These are phyloP conservation scores for Troides helena DNA, from an alignment of 2,888 invertebrate genomes.

Conservation along the genomic window DNA sequence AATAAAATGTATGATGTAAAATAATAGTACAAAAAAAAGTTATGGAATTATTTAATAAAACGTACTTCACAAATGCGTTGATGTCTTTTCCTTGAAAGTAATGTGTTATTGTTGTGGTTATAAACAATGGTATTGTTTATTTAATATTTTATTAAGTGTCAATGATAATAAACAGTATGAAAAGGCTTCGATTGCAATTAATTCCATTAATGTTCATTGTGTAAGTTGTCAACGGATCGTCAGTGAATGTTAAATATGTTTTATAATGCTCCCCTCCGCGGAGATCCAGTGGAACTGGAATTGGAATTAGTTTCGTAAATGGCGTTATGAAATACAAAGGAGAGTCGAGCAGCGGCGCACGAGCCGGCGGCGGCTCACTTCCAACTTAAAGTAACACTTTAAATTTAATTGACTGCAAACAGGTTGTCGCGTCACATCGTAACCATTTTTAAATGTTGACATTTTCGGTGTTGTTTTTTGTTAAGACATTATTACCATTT, in stretches of 20 bases:
- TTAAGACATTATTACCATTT: constrained; percentile 8
- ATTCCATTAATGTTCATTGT: constrained; percentile 7
- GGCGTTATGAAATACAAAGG: constrained; percentile 33
- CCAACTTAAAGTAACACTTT: constrained; percentile 29
- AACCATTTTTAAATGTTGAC: constrained; percentile 23
- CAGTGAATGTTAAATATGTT: constrained; percentile 17
- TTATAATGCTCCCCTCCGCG: constrained; percentile 23
- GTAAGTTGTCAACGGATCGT: constrained; percentile 19
- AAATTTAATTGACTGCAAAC: constrained; percentile 35
- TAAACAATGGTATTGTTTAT: not conserved
- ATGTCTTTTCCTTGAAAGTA: constrained; percentile 60
- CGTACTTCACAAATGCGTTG: constrained; percentile 47
- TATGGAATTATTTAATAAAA: too few species aligned
- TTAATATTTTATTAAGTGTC: not conserved
- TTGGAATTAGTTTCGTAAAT: constrained; percentile 33
- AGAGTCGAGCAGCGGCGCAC: constrained; percentile 27
- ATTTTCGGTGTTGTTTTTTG: constrained; percentile 17
- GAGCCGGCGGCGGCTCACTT: constrained; percentile 22
- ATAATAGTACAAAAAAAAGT: too few species aligned
- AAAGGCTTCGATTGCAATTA: not conserved
- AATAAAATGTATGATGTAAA: not conserved
- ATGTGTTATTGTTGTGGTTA: not conserved
- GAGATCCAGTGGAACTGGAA: constrained; percentile 32
- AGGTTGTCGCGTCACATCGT: constrained; percentile 27
- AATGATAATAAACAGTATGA: not conserved